Base-by-base conservation (phyloP, 2,888 invertebrate genomes). In the Monochamus alternatus region DNA sequence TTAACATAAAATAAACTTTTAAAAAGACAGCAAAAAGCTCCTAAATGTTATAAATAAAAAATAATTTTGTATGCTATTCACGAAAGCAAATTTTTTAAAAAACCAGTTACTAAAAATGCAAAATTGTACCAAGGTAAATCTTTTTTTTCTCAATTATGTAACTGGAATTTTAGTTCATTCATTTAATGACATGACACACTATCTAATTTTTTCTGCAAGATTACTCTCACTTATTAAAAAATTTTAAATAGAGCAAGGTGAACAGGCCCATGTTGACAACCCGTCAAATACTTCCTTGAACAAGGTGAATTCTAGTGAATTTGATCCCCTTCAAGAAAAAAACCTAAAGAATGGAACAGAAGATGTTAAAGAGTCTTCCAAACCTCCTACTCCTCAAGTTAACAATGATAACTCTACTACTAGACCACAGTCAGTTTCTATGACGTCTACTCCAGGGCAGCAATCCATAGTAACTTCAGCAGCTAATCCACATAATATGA, bases 241-340 rank as follows among this genome's bases (percentile, higher is more conserved):
- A 38, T 47, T 12, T 47, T 69, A 44, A 12, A 31, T 63, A 71
- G 71, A 63, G 7, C 58, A 75, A 32, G 79, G 76, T 3, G 82
- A 81, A 9, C 5, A 77, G 30, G 59, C 79, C 38, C 77, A 70
- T 66, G 58, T 72, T 32, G 82, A 81, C 67, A n/a, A 78, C 64
- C 77, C 79, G 59, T 77, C 84, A 68, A 82, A 75, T 72, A 75
- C 77, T 32, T 77, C 80, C 22, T 43, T 85, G 74, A 88, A 85
- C 75, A 87, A 88, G 78, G 87, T 88, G 52, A 90, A 89, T 81
- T 89, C 92, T 63, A 91, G 91, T 82, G 92, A 92, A 84, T 92
- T 92, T 88, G 92, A 92, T 85, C 92, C 92, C 4, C 84, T 92
- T 51, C 91, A 91, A 84, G 89, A 89, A 43, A 88, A 87, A 77